Base-by-base conservation (phyloP, 2,113 vertebrate genomes). In the Myanophis thanlyinensis region DNA sequence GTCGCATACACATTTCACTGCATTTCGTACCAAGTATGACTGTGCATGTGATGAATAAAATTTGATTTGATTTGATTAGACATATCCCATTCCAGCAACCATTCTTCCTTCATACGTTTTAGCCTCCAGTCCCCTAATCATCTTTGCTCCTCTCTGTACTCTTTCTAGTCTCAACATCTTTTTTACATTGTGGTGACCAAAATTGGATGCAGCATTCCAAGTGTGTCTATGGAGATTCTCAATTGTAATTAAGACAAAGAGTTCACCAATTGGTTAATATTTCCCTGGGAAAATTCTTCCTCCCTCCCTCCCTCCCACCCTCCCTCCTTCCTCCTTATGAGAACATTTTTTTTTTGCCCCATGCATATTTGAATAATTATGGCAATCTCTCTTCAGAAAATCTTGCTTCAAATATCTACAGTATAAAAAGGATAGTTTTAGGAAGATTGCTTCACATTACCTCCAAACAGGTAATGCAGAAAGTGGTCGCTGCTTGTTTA, bases 331-430 rank as follows among this genome's bases (percentile, higher is more conserved):
- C 4, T 23, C 6, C 18, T 44, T 88, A 44, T 54, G 40, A 54
- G 40, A 44, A 22, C 18, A 11, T 85, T 92, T 15, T 40, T 20
- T 54, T n/a, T 23, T 46, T 73, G 86, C n/a, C 4, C 85, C 22
- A 22, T 48, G 56, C n/a, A 92, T 52, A 88, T 92, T 67, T 87
- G 47, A 51, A 73, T 80, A 88, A 91, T 62, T 91, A 80, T 80
- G 53, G 84, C 46, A 87, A 56, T 56, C 51, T 80, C 2, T 44
- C 18, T 53, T 48, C 62, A 85, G 87, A 88, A 59, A 20, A 53
- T 25, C 51, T 92, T 85, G 22, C 25, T 47, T 85, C 44, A 48
- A 56, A 22, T 22, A 3, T 25, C 4, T 10, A 11, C 13, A 80
- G 1, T 27, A 30, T 46, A 89, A 30, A 92, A 85, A 49, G 13